Percentiles rank a stretch among this genome's conserved stretches.
These are phyloP conservation scores for Pristionchus maxplancki DNA, from an alignment of 2,888 invertebrate species.

Conservation along the genomic window DNA sequence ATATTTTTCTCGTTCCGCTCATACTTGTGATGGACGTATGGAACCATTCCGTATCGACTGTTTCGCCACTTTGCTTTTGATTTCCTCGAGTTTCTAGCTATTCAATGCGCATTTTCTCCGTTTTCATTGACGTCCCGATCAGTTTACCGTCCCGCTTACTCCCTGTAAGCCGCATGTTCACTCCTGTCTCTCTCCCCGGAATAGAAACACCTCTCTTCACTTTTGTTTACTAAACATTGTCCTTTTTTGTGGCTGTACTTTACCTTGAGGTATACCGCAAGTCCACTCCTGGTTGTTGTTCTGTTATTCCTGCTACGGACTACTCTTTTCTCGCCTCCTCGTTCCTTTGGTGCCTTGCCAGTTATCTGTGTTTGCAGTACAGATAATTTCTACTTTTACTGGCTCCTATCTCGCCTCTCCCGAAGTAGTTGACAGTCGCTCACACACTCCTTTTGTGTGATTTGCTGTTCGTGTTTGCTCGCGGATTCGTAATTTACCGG, in stretches of 20 bases:
- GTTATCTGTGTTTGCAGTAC: slow-evolving; percentile 33
- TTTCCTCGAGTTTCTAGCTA: not conserved
- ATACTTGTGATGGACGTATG: too few species aligned
- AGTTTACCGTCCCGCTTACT: slow-evolving; percentile 10
- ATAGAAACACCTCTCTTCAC: not conserved
- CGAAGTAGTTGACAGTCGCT: slow-evolving; percentile 33
- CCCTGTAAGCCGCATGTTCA: not conserved
- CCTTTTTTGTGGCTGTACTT: not conserved
- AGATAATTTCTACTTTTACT: slow-evolving; percentile 40
- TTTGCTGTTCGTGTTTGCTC: not conserved
- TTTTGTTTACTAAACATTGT: not conserved
- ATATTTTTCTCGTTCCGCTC: not conserved
- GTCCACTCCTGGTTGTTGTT: not conserved
- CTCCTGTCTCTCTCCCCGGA: not conserved
- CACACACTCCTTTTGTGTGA: slow-evolving; percentile 30
- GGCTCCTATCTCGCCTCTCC: not conserved
- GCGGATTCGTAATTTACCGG: slow-evolving; percentile 15
- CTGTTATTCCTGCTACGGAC: not conserved
- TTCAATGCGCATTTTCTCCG: not conserved
- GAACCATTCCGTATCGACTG: not conserved
- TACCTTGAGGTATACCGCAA: not conserved
- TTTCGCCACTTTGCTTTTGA: not conserved
- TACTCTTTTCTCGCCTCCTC: not conserved
- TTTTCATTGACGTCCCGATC: slow-evolving; percentile 5
- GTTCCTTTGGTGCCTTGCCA: not conserved